These are phyloP conservation scores for Chloebia gouldiae DNA, from an alignment of 2,113 vertebrate genomes.

Conservation along the genomic window DNA sequence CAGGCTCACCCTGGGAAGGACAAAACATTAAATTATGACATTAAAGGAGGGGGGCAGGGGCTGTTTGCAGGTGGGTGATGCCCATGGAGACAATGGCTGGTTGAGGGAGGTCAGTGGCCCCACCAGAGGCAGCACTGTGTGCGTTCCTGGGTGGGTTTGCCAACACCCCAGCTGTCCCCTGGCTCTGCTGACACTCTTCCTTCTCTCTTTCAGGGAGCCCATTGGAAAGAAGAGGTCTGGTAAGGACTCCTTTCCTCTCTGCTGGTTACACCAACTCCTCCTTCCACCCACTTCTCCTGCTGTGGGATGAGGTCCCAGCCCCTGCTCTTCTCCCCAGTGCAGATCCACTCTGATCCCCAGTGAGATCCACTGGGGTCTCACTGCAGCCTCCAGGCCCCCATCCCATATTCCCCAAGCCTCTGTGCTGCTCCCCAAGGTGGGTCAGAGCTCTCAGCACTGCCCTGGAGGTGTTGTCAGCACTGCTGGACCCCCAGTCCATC, in stretches of 20 bases:
- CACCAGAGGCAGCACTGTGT: neutral
- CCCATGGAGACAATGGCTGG: neutral
- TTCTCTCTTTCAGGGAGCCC: slow-evolving; percentile 84
- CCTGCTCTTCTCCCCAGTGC: no score
- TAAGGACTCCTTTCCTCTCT: slow-evolving; percentile 70
- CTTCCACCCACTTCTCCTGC: neutral
- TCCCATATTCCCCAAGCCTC: fast-evolving
- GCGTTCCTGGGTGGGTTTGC: neutral
- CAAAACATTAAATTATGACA: neutral
- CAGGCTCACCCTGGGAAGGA: neutral
- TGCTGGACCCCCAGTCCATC: neutral
- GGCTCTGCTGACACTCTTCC: neutral
- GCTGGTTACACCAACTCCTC: neutral
- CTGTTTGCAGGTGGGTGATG: neutral
- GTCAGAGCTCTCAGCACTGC: neutral
- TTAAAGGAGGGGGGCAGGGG: neutral
- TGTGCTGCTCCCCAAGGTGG: fast-evolving
- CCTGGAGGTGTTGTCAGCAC: neutral
- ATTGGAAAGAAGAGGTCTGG: slow-evolving; percentile 92
- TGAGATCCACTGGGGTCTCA: neutral
- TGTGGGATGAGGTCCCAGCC: neutral
- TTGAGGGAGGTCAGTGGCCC: neutral
- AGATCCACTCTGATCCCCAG: no score
- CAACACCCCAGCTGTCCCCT: neutral
- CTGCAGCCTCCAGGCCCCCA: neutral